Base-by-base conservation (phyloP, 2,113 vertebrate species). In the Cygnus buccinator region DNA sequence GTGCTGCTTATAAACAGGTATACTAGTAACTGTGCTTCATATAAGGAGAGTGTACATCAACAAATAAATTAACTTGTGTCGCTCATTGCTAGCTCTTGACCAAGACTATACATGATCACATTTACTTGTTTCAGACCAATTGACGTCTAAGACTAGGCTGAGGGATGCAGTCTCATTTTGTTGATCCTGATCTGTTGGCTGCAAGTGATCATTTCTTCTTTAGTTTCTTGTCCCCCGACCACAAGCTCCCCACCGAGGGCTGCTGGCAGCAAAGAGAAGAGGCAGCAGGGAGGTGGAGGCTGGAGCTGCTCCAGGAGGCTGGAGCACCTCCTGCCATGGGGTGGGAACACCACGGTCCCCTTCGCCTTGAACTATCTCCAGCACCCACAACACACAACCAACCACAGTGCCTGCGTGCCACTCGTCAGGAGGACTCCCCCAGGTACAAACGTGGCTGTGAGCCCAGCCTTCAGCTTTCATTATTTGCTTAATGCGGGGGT, bases 351-450 rank as follows among this genome's bases (percentile, higher is more conserved):
- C 23, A 26, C 3, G 1, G 43, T 43, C 43, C 48, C 22, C 33
- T 55, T 87, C 43, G 13, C 44, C 22, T n/a, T 37, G 67, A 84
- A 43, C 22, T 22, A 21, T 19, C 22, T 75, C 25, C n/a, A n/a
- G 37, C 13, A 31, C 50, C 62, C n/a, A 28, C 0, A 0, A 55
- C 9, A 16, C 13, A 50, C 44, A 71, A 31, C 13, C 37, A 55
- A 58, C 14, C 9, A 1, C 55, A 15, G 43, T 26, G 15, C 15
- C 8, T 1, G 1, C 5, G 0, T 44, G 48, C 11, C 0, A 0
- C 35, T 48, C 0, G 1, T n/a, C 4, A 4, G 55, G 31, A 63
- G 62, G 54, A 82, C 61, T 63, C 4, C 21, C 19, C 3, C 20
- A 11, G 23, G 50, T 11, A 44, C 35, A n/a, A 52, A 52, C 1